Evolutionary conservation across 2,888 invertebrate species (phyloP), one percentile per base, ranked within the genome.

Genomic region (Euproctis similis): DNA sequence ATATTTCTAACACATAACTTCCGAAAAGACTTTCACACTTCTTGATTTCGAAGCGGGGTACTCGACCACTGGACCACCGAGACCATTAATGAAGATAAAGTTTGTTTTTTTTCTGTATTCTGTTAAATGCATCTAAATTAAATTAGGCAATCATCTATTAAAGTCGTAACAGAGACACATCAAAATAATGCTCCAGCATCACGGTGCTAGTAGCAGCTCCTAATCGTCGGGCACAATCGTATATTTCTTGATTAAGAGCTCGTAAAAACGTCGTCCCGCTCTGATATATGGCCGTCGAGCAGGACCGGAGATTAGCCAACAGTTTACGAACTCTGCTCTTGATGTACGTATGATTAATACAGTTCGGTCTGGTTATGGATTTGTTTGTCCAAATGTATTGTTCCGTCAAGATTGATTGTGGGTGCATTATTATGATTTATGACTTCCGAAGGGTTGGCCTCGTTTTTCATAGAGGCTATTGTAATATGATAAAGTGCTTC

Each of bases 201-300:
- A 68, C 61, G n/a, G n/a, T n/a, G n/a, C n/a, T n/a, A n/a, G n/a
- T 74, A 65, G 60, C 60, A 57, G 47, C 63, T 68, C 71, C 73
- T 77, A 75, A 78, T 77, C 76, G 73, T 41, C 43, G 53, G 46
- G 59, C 63, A 59, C 73, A 71, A 71, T 72, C 77, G 67, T 75
- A 78, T 80, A 80, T 74, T 76, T 81, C 81, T 81, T 71, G 70
- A 70, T 70, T 70, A 71, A 67, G 65, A 52, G 66, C 65, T 78
- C 81, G 78, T 81, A 80, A 81, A 81, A 77, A 70, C 64, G 80
- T 81, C 81, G 59, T 68, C 71, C 51, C 61, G 33, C 63, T 70
- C 67, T 77, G 69, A 78, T 56, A 69, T 74, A 78, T 64, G 60
- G 44, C 39, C 44, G 34, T 31, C 36, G 51, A 59, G 53, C 55